These are phyloP conservation scores for Cerastis rubricosa DNA, from an alignment of 2,888 invertebrate species.

Conservation along the genomic window DNA sequence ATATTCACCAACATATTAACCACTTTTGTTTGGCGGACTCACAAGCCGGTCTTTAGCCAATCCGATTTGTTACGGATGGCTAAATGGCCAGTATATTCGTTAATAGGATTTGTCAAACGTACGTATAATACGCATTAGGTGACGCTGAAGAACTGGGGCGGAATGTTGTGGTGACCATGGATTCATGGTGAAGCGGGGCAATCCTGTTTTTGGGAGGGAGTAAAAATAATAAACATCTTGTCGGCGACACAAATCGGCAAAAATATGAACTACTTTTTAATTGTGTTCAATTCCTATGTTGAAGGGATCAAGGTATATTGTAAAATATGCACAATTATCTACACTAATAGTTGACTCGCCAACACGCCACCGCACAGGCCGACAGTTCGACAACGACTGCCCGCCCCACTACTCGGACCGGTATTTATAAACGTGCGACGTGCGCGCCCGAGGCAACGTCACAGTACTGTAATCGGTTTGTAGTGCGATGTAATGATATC, in stretches of 20 bases:
- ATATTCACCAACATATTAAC: conserved; percentile 44
- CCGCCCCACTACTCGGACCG: too few species aligned
- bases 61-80: conserved; percentile 50
- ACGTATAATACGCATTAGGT: conserved; percentile 69
- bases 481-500: too few species aligned
- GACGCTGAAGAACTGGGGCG: conserved; percentile 74
- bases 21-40: conserved; percentile 33
- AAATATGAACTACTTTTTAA: too few species aligned
- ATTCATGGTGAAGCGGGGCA: not conserved
- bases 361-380: too few species aligned
- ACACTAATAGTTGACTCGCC: too few species aligned
- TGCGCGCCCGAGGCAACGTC: too few species aligned
- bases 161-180: conserved; percentile 65
- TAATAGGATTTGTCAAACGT: conserved; percentile 77
- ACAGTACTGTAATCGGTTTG: too few species aligned
- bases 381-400: too few species aligned
- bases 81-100: conserved; percentile 50
- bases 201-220: not conserved
- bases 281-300: too few species aligned
- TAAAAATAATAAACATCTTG: not conserved
- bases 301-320: not conserved
- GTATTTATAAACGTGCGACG: too few species aligned
- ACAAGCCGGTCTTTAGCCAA: conserved; percentile 47
- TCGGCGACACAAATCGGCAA: not conserved
- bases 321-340: too few species aligned